These are phyloP conservation scores for Loripinus fragilis DNA, from an alignment of 2,888 invertebrate species.

Conservation along the genomic window DNA sequence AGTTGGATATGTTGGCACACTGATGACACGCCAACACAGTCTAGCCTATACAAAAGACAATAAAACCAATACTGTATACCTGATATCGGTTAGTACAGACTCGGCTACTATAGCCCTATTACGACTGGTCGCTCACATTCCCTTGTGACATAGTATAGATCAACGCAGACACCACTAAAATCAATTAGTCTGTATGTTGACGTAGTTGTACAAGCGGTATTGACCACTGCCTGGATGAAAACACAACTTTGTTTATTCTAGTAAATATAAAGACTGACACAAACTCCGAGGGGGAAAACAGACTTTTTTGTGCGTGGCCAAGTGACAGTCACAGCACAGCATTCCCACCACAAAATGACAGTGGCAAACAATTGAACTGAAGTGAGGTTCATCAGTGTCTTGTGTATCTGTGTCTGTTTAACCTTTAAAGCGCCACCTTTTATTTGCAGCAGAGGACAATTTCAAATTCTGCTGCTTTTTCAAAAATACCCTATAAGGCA, in stretches of 20 bases:
- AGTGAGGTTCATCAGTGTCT: too few relatives aligned
- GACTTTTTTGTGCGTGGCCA: too few relatives aligned
- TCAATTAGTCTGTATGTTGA: conserved; percentile 18
- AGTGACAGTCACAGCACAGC: too few relatives aligned
- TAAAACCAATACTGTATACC: not conserved
- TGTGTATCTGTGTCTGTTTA: too few relatives aligned
- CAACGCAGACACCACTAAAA: conserved; percentile 9
- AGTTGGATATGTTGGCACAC: not conserved
- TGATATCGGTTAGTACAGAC: not conserved
- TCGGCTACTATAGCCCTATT: conserved; percentile 9
- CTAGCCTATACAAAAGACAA: conserved; percentile 5
- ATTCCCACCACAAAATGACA: too few relatives aligned
- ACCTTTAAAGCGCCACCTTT: not conserved
- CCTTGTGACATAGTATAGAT: conserved; percentile 10
- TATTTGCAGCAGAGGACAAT: too few relatives aligned
- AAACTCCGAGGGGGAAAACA: too few relatives aligned
- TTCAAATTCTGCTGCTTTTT: too few relatives aligned
- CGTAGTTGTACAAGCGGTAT: not conserved
- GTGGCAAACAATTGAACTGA: too few relatives aligned
- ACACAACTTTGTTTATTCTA: conserved; percentile 8
- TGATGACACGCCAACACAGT: not conserved
- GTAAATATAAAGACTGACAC: not conserved
- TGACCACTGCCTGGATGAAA: conserved; percentile 14
- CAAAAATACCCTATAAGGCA: too few relatives aligned
- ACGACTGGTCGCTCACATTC: conserved; percentile 9